A percentile compares a stretch with the other conserved stretches of the same genome.
Evolutionary conservation across 2,113 vertebrate species (phyloP).

Genomic region (Polypterus bichir): DNA sequence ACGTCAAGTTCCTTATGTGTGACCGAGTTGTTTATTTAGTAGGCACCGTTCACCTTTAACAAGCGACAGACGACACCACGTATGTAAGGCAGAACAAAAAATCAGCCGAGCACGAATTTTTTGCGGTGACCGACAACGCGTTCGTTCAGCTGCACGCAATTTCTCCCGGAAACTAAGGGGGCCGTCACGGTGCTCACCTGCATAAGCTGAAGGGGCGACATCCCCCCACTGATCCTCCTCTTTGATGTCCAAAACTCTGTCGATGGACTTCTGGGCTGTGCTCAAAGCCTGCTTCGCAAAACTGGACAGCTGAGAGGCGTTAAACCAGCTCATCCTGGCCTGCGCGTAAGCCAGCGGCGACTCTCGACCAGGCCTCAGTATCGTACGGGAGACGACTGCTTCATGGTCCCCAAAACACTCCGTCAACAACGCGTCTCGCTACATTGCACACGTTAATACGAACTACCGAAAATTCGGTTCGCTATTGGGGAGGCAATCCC

Average conservation of each 20-base stretch:
- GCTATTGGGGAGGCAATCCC: not conserved
- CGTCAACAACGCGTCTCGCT: not conserved
- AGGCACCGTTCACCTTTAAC: too few species aligned
- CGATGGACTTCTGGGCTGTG: conserved; percentile 93
- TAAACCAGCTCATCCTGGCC: conserved; percentile 87
- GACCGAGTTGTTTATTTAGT: too few species aligned
- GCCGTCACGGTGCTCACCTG: too few species aligned
- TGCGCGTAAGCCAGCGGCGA: not conserved
- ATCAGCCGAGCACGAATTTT: too few species aligned
- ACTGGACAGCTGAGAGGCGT: conserved; percentile 87
- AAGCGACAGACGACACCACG: too few species aligned
- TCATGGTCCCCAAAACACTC: not conserved
- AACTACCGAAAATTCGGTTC: not conserved
- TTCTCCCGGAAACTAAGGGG: too few species aligned
- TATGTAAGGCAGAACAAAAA: too few species aligned
- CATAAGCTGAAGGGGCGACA: not conserved
- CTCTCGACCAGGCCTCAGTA: not conserved
- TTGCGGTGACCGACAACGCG: too few species aligned
- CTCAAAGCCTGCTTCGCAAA: conserved; percentile 96
- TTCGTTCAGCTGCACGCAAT: too few species aligned
- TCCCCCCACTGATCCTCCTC: conserved; percentile 81
- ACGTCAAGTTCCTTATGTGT: too few species aligned
- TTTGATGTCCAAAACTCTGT: conserved; percentile 89
- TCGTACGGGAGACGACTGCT: not conserved
- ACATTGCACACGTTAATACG: not conserved